Percentiles rank a stretch among this genome's conserved stretches.
Conservation (phyloP, 2,888 invertebrate species). For the Dolichopus griseipennis region DNA sequence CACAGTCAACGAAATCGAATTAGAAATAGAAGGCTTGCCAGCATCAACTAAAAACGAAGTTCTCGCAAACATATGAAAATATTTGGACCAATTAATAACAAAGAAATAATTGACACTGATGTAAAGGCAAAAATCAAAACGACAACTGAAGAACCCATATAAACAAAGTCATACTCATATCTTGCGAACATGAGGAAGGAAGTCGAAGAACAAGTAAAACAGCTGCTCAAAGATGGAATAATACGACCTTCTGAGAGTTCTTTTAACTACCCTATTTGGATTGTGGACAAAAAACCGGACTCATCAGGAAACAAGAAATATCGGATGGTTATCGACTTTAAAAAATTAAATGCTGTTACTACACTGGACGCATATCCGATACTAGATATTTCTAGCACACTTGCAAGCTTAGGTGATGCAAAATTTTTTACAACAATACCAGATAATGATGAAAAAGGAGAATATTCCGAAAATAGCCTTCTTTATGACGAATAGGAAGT, state of each 20-base stretch:
- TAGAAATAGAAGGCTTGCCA: conserved; percentile 8
- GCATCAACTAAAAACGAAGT: not conserved
- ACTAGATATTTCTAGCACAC: conserved; percentile 21
- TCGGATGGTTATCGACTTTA: no score
- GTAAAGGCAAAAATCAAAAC: conserved; percentile 35
- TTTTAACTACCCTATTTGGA: no score
- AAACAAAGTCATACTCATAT: conserved; percentile 33
- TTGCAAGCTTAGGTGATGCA: conserved; percentile 23
- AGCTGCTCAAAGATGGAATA: conserved; percentile 29
- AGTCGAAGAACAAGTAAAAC: conserved; percentile 29
- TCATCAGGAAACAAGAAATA: no score
- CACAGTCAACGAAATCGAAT: conserved; percentile 13
- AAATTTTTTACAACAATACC: conserved; percentile 23
- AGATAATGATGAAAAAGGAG: no score
- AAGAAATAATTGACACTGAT: no score
- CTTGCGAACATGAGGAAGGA: no score
- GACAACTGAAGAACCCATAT: conserved; percentile 27
- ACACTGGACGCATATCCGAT: no score
- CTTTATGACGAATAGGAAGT: no score
- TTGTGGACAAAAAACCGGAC: no score
- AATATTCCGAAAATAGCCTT: no score
- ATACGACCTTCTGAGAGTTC: conserved; percentile 28
- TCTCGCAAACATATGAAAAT: not conserved
- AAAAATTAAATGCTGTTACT: no score
- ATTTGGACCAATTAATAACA: conserved; percentile 19